Evolutionary conservation across 2,797 vertebrate genomes (phyloP), one percentile per base, ranked within the genome.

Genomic region (Micrastur ruficollis): DNA sequence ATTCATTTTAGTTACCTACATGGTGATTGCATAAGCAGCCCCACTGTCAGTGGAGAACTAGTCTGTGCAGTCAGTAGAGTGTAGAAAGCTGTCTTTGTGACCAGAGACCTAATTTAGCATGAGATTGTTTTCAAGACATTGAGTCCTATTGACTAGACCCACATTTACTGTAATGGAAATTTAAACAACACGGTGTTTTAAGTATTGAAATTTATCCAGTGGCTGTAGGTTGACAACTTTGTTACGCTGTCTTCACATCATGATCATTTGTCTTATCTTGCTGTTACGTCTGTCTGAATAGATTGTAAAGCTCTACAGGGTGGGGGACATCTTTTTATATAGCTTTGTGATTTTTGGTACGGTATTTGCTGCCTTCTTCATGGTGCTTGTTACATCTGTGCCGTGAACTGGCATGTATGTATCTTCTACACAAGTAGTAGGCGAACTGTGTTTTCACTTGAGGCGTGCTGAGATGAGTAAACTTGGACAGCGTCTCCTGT

Each of bases 31-130:
- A 25, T 8, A 6, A 40, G 52, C 46, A 76, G 44, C 44, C 50
- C 15, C 21, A 1, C 16, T 0, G 3, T 20, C 26, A 7, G 1
- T 12, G 59, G n/a, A 58, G 71, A 14, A 2, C n/a, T n/a, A 4
- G 26, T 36, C 31, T 20, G 53, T 13, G 62, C 53, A 7, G 8
- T 6, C 32, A 5, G 38, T 8, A 6, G 63, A 46, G 34, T 9
- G 17, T 19, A 7, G 32, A 40, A 86, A 38, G 74, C 80, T 11
- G 3, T 8, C 22, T 22, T 32, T 9, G 53, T 20, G 36, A 38
- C 25, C 56, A 15, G 9, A 29, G 38, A 5, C 36, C 44, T 58
- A 6, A 8, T 6, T 10, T 9, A 32, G 56, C 8, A 9, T 11
- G 26, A 50, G 42, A 6, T 38, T 52, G 4, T 8, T 56, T 34